A percentile compares a stretch with the other conserved stretches of the same genome.
These are phyloP conservation scores for Ahaetulla prasina DNA, from an alignment of 2,113 vertebrate genomes.

Conservation along the genomic window DNA sequence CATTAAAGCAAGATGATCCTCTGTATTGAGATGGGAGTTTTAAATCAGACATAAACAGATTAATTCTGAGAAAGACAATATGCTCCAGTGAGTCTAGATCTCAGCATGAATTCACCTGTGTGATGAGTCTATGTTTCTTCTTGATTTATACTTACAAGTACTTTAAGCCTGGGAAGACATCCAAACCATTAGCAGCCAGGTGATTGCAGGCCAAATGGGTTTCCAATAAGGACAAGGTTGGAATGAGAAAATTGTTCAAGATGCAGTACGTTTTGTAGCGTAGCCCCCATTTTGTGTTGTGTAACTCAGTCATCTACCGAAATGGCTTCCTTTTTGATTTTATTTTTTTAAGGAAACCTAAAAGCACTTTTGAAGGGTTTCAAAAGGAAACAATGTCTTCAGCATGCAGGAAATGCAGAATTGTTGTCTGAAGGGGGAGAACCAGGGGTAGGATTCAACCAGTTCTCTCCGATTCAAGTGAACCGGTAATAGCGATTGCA, in stretches of 20 bases:
- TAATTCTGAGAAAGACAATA: background rate
- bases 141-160: conserved; percentile 19
- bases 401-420: background rate
- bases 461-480: no score
- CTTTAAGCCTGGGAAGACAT: background rate
- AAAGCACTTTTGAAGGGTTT: background rate
- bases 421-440: no score
- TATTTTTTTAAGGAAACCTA: background rate
- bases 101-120: conserved; percentile 7
- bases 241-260: background rate
- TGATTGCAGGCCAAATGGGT: background rate
- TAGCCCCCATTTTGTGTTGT: background rate
- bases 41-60: conserved; percentile 1
- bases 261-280: background rate
- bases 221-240: background rate
- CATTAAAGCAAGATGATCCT: background rate
- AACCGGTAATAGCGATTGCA: no score
- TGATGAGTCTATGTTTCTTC: conserved; percentile 1
- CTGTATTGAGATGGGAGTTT: background rate
- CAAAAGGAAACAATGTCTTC: background rate
- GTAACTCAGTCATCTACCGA: background rate
- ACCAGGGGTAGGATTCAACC: no score
- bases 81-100: background rate
- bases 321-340: background rate
- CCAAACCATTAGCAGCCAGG: background rate